A percentile compares a stretch with the other conserved stretches of the same genome.
Conservation (phyloP, 1,140 invertebrate species). For the Bicyclus anynana region DNA sequence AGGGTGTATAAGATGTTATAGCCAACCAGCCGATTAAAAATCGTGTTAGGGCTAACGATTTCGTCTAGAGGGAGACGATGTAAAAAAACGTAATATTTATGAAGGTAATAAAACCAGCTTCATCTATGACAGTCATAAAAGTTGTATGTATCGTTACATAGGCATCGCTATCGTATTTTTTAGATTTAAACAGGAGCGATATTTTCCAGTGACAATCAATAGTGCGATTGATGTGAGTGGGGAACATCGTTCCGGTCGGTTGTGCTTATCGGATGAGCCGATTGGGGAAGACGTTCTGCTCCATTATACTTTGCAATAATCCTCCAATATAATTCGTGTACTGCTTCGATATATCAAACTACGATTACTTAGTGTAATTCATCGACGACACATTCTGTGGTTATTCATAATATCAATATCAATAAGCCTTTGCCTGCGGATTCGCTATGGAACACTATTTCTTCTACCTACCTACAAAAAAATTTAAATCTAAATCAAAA, state of each 20-base stretch:
- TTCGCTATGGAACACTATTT: too few species aligned
- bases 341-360: background rate
- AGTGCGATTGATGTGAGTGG: constrained; percentile 56
- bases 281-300: constrained; percentile 57
- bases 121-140: constrained; percentile 23
- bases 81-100: constrained; percentile 26
- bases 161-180: constrained; percentile 20
- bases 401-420: too few species aligned
- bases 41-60: background rate
- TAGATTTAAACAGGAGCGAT: constrained; percentile 35
- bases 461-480: too few species aligned
- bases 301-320: constrained; percentile 60
- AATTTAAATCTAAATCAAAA: too few species aligned
- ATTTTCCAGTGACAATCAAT: constrained; percentile 57
- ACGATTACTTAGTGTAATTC: background rate
- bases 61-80: constrained; percentile 15
- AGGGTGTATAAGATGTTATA: too few species aligned
- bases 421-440: too few species aligned
- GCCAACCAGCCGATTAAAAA: background rate
- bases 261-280: constrained; percentile 63
- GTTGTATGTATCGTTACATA: constrained; percentile 18
- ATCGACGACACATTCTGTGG: background rate
- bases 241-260: constrained; percentile 63
- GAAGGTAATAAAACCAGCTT: constrained; percentile 26
- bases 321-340: constrained; percentile 19